Evolutionary conservation across 2,797 vertebrate genomes (phyloP), one percentile per base, ranked within the genome.

Genomic region (Merluccius polli): DNA sequence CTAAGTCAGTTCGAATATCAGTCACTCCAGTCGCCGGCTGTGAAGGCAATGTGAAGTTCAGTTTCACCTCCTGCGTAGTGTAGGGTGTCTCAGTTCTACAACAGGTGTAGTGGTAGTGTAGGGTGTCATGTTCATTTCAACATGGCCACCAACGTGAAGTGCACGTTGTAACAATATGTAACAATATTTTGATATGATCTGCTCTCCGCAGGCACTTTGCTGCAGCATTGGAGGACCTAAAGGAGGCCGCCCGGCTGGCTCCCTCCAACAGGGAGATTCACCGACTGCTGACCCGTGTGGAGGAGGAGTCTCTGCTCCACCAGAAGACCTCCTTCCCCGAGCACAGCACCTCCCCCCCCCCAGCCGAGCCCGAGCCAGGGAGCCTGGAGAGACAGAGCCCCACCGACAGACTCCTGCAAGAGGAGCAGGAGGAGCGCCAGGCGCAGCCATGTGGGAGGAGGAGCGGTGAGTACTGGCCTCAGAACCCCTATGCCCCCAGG

Each of bases 231-330:
- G 93, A 95, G 76, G 98, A 99, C 88, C 90, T 99, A 81, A 93
- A 94, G 1, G 98, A 99, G 89, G 98, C 98, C 1, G 89, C 95
- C 48, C 95, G 96, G 81, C 93, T 99, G 76, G 96, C 95, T 85
- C 98, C 98, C 38, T 91, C 92, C 89, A 99, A 98, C 89, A 93
- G 96, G 81, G 98, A 99, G 92, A 96, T 99, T 87, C 94, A 92
- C 31, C 94, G 97, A 71, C 94, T 99, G 31, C 90, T 99, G 85
- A 86, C 92, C 29, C 95, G 98, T 0, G 97, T 99, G 8, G 97
- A 98, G 86, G 98, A 99, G 75, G 98, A 99, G 73, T 98, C 93
- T 84, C 96, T 93, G 77, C 97, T 97, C 75, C 86, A 98, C 74
- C 97, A 96, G 89, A 94, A 92, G 88, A 84, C 72, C 86, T 93